Evolutionary conservation across 2,888 invertebrate species (phyloP).

Genomic region (Cerceris rybyensis): DNA sequence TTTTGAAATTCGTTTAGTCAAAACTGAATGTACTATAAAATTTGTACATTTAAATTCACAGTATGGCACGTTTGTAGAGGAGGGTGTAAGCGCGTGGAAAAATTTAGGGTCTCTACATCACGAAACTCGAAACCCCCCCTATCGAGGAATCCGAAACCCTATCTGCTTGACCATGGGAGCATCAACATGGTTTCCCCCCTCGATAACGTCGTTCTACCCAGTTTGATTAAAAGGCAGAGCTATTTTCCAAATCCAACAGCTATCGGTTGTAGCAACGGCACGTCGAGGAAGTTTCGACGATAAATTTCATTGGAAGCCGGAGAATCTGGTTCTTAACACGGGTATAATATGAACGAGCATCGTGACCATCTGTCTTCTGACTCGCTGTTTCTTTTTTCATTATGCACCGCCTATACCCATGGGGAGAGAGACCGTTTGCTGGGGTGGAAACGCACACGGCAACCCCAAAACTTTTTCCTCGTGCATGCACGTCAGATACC

Average conservation of each 20-base stretch:
- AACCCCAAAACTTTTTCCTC: conserved; percentile 62
- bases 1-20: no score
- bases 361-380: conserved; percentile 63
- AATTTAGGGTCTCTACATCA: no score
- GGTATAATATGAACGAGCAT: conserved; percentile 35
- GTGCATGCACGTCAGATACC: conserved; percentile 59
- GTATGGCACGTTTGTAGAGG: no score
- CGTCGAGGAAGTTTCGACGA: conserved; percentile 8
- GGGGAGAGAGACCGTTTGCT: conserved; percentile 34
- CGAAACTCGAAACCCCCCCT: not conserved
- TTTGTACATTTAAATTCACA: no score
- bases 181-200: not conserved
- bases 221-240: not conserved
- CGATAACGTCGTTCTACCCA: not conserved
- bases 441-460: conserved; percentile 54
- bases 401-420: conserved; percentile 53
- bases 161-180: not conserved
- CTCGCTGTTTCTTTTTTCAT: conserved; percentile 58
- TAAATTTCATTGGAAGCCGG: conserved; percentile 30
- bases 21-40: no score
- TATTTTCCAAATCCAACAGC: not conserved
- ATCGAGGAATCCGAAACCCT: not conserved
- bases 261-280: not conserved
- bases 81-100: no score
- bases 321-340: conserved; percentile 53